Conservation (phyloP, 2,888 invertebrate genomes). For the Drosophila kuntzei region DNA sequence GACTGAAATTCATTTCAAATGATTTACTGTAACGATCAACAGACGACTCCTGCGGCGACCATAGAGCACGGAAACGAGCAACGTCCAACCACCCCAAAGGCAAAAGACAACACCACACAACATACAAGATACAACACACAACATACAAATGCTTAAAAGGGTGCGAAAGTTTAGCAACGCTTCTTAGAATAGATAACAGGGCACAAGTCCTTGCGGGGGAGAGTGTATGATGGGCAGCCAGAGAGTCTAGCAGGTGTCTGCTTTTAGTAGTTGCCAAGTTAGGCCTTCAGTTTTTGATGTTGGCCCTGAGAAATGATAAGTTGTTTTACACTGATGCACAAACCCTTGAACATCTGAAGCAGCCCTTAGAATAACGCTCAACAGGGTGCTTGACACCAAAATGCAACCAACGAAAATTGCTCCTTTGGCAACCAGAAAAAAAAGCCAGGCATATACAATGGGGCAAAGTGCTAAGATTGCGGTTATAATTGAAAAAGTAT, state of each 20-base stretch:
- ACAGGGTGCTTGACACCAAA: constrained; percentile 59
- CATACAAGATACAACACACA: background rate
- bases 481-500: background rate
- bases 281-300: constrained; percentile 22
- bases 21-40: constrained; percentile 83
- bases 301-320: constrained; percentile 29
- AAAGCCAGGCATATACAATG: constrained; percentile 25
- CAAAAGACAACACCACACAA: constrained; percentile 18
- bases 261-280: constrained; percentile 42
- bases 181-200: constrained; percentile 53
- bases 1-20: constrained; percentile 81
- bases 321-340: constrained; percentile 9
- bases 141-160: constrained; percentile 59
- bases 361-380: constrained; percentile 44
- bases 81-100: constrained; percentile 60
- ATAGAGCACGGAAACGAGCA: constrained; percentile 16
- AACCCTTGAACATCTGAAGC: constrained; percentile 29
- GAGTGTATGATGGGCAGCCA: constrained; percentile 63
- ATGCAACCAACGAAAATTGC: constrained; percentile 35
- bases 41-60: constrained; percentile 72
- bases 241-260: constrained; percentile 60
- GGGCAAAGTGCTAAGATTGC: background rate
- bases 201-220: constrained; percentile 13
- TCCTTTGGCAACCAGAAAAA: constrained; percentile 17
- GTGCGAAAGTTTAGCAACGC: constrained; percentile 74